Percentiles rank a stretch among this genome's conserved stretches.
Conservation (phyloP, 2,113 vertebrate species). For the Setophaga petechia region DNA sequence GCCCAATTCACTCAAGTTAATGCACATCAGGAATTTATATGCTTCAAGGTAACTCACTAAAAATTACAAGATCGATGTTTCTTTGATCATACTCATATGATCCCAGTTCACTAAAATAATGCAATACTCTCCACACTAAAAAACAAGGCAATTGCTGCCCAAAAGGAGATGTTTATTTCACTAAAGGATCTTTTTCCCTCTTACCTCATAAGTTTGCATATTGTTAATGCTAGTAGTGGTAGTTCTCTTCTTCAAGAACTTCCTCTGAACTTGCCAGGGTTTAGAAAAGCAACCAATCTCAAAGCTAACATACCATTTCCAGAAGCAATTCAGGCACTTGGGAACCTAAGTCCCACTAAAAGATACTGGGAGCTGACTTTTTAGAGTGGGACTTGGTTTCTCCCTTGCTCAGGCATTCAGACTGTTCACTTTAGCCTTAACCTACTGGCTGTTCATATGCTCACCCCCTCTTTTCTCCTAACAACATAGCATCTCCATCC, state of each 20-base stretch:
- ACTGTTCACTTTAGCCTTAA: background rate
- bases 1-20: slow-evolving; percentile 72
- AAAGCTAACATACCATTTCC: background rate
- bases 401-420: background rate
- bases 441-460: background rate
- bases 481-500: slow-evolving; percentile 1
- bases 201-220: slow-evolving; percentile 39
- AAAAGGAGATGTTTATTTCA: slow-evolving; percentile 1
- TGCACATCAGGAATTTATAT: slow-evolving; percentile 56
- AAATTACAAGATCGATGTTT: background rate
- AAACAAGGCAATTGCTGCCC: slow-evolving; percentile 28
- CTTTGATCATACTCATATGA: background rate
- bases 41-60: slow-evolving; percentile 41
- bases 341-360: slow-evolving; percentile 29
- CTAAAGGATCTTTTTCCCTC: background rate
- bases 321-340: slow-evolving; percentile 54
- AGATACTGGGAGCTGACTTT: background rate
- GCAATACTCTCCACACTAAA: background rate
- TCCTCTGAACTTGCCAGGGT: background rate
- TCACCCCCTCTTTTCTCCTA: background rate
- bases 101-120: slow-evolving; percentile 12
- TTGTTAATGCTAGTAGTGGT: background rate
- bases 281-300: slow-evolving; percentile 17
- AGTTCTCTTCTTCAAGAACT: background rate
- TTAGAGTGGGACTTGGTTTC: background rate